A percentile compares a stretch with the other conserved stretches of the same genome.
Conservation (phyloP, 2,113 vertebrate genomes). For the Eretmochelys imbricata region DNA sequence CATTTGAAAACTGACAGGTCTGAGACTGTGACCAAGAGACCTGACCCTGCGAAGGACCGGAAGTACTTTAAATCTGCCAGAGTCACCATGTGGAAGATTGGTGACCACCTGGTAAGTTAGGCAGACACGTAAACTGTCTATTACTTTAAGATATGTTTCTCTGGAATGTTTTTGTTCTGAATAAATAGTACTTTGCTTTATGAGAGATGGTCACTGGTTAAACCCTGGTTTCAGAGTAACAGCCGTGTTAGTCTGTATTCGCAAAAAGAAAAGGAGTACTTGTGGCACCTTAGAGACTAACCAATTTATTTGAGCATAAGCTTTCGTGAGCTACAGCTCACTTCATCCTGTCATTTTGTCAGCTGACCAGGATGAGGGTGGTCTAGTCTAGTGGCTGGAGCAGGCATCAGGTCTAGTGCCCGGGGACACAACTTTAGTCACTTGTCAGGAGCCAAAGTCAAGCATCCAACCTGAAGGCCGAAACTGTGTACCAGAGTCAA, state of each 20-base stretch:
- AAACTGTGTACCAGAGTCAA: background rate
- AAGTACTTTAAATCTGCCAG: background rate
- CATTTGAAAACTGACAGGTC: background rate
- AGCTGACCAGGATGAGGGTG: background rate
- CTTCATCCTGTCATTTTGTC: background rate
- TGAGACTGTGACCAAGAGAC: background rate
- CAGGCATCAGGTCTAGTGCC: background rate
- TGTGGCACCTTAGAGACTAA: too few species aligned
- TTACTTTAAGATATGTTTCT: background rate
- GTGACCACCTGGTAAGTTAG: background rate
- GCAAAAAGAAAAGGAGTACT: too few species aligned
- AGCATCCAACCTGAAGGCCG: too few species aligned
- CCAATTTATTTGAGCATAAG: too few species aligned
- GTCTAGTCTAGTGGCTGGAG: background rate
- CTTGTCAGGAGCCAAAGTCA: background rate
- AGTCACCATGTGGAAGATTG: fast-evolving
- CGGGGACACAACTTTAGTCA: background rate
- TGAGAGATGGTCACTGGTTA: background rate
- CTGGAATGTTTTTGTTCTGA: background rate
- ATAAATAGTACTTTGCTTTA: background rate
- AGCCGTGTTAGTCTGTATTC: too few species aligned
- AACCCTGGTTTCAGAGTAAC: background rate
- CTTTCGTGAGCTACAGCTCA: too few species aligned
- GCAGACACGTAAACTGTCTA: background rate
- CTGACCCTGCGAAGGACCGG: background rate